phyloP scores from a whole-genome alignment of 2,888 invertebrate species.

The Phyllotreta cruciferae region DNA sequence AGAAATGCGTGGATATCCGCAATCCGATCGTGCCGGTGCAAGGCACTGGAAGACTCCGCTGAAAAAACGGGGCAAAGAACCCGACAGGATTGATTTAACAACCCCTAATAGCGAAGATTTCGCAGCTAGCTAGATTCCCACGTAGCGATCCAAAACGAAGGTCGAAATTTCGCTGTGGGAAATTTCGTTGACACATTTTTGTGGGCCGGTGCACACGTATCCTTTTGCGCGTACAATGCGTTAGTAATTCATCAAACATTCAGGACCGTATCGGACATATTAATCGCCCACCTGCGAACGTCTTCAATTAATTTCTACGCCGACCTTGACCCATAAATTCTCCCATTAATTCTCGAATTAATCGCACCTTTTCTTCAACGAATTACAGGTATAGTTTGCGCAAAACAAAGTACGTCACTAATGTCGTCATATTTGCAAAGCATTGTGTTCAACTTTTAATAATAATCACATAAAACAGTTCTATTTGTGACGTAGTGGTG shows the following conservation, averaged over 20 bases:
- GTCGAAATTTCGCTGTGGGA: background rate
- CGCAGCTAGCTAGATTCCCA: constrained; percentile 3
- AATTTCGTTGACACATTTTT: constrained; percentile 23
- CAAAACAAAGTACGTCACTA: too few species aligned
- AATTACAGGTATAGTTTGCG: background rate
- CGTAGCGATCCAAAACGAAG: background rate
- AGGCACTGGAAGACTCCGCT: constrained; percentile 26
- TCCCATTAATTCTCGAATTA: background rate
- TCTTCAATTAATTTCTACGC: background rate
- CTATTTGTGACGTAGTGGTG: too few species aligned
- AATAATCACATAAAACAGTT: too few species aligned
- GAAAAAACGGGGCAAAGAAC: constrained; percentile 16
- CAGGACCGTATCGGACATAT: constrained; percentile 10
- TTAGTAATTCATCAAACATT: constrained; percentile 14
- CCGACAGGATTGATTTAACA: constrained; percentile 25
- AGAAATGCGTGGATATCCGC: constrained; percentile 33
- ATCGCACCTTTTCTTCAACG: background rate
- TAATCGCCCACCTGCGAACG: constrained; percentile 6
- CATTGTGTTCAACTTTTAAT: too few species aligned
- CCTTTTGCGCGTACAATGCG: constrained; percentile 19
- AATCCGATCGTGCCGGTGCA: constrained; percentile 27
- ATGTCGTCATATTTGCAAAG: too few species aligned
- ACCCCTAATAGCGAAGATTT: background rate
- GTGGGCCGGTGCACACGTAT: constrained; percentile 23
- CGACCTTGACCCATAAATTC: constrained; percentile 5